Evolutionary conservation across 1,140 invertebrate species (phyloP), one percentile per base, ranked within the genome.

Genomic region (Drosophila prosaltans): DNA sequence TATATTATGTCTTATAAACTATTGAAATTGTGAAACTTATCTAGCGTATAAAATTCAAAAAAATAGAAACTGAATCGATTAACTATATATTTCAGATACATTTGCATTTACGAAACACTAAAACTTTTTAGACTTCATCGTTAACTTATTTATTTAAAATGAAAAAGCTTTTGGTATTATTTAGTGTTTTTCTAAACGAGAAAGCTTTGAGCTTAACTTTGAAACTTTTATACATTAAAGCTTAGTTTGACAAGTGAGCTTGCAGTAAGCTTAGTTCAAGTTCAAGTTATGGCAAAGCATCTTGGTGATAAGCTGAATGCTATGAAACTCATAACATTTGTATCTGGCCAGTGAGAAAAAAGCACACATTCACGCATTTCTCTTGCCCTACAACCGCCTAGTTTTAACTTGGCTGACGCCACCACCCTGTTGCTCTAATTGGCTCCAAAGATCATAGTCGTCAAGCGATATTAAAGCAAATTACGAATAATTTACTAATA

Each of bases 381-480:
- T 9, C 45, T 3, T 26, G 45, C 45, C 45, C 21, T 26, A 26
- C 1, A 26, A 10, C 21, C 6, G 32, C 9, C 21, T 26, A 51
- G 45, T 6, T 2, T 10, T 51, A 59, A 10, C 3, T 54, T 36
- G 6, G 32, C 32, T 36, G 32, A 36, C 32, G 55, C 59, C 55
- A 59, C 60, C 81, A 59, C 60, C 81, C 58, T 55, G 6, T 9
- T 51, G 51, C 16, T 77, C 58, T 74, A 83, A 86, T 77, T 48
- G 74, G 63, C 55, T 66, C 60, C 84, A 88, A 88, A 88, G 84
- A 80, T 88, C 84, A 80, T 21, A 11, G 16, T 59, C 9, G 74
- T 54, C 62, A 30, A 69, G 51, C 21, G 45, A 80, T 75, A 77
- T 80, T 73, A 80, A 77, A 72, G 58, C 59, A 72, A 81, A 70